These are phyloP conservation scores for Phortica okadai DNA, from an alignment of 2,888 invertebrate species.

Conservation along the genomic window DNA sequence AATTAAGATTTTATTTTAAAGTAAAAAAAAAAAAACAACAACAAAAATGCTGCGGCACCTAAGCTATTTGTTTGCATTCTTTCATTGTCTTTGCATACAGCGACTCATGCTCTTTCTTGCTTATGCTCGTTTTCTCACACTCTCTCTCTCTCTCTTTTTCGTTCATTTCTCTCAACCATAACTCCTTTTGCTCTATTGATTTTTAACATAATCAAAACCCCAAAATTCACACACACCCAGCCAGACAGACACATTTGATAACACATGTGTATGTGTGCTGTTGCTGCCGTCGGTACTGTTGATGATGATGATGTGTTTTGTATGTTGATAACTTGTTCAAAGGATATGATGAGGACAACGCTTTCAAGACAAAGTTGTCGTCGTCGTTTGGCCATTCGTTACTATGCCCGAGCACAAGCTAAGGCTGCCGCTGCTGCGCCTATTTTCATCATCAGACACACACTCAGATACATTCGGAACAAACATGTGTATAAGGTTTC, in stretches of 20 bases:
- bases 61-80: background rate
- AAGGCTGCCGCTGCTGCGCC: slow-evolving; percentile 16
- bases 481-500: background rate
- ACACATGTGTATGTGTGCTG: background rate
- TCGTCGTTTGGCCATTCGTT: slow-evolving; percentile 4
- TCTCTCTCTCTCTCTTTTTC: slow-evolving; percentile 21
- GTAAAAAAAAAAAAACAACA: background rate
- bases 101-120: background rate
- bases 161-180: slow-evolving; percentile 40
- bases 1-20: background rate
- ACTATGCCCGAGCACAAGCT: background rate
- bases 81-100: slow-evolving; percentile 18
- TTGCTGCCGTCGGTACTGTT: background rate
- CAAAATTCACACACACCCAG: slow-evolving; percentile 52
- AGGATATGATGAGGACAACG: background rate
- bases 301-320: slow-evolving; percentile 17
- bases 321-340: slow-evolving; percentile 62
- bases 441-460: slow-evolving; percentile 32
- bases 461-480: slow-evolving; percentile 1
- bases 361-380: background rate
- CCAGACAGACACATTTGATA: background rate
- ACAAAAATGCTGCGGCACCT: background rate
- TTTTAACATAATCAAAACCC: slow-evolving; percentile 73
- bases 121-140: slow-evolving; percentile 31
- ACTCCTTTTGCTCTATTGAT: slow-evolving; percentile 74